phyloP scores from a whole-genome alignment of 1,140 invertebrate genomes.

The Scaptomyza montana region DNA sequence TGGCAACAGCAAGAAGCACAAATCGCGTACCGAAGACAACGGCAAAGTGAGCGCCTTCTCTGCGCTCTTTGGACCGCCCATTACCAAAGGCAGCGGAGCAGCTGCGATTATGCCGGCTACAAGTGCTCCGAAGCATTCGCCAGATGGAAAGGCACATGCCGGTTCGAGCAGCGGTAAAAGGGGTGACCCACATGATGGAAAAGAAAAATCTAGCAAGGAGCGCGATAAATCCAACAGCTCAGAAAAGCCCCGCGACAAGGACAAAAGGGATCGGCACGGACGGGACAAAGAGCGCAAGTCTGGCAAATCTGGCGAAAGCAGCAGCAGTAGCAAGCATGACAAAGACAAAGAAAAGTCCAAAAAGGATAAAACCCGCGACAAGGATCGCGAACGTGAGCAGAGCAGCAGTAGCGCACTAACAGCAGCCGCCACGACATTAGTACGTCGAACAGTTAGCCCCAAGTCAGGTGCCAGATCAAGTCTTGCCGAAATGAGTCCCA shows the following conservation, averaged over 20 bases:
- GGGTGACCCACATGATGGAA: conserved; percentile 39
- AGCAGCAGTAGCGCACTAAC: conserved; percentile 36
- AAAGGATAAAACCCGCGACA: conserved; percentile 85
- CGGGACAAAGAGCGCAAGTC: conserved; percentile 85
- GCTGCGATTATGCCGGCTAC: conserved; percentile 11
- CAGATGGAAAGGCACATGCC: conserved; percentile 77
- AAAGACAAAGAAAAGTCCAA: conserved; percentile 88
- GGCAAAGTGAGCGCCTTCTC: conserved; percentile 88
- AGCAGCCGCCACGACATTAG: conserved; percentile 23
- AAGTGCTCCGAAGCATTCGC: conserved; percentile 82
- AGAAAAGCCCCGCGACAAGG: conserved; percentile 84
- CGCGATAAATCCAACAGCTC: conserved; percentile 69
- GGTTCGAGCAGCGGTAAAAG: conserved; percentile 34
- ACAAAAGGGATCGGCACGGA: conserved; percentile 88
- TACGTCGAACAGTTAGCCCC: conserved; percentile 87
- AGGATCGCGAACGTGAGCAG: conserved; percentile 87
- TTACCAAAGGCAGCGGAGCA: conserved; percentile 86
- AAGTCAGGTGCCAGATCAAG: conserved; percentile 50
- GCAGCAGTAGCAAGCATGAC: conserved; percentile 86
- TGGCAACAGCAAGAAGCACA: conserved; percentile 87
- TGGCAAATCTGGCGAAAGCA: conserved; percentile 83
- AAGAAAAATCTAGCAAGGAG: conserved; percentile 74
- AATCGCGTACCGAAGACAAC: conserved; percentile 86
- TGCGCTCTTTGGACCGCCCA: conserved; percentile 91
- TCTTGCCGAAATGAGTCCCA: conserved; percentile 61